Conservation (phyloP, 2,888 invertebrate species). For the Nesidiocoris tenuis region DNA sequence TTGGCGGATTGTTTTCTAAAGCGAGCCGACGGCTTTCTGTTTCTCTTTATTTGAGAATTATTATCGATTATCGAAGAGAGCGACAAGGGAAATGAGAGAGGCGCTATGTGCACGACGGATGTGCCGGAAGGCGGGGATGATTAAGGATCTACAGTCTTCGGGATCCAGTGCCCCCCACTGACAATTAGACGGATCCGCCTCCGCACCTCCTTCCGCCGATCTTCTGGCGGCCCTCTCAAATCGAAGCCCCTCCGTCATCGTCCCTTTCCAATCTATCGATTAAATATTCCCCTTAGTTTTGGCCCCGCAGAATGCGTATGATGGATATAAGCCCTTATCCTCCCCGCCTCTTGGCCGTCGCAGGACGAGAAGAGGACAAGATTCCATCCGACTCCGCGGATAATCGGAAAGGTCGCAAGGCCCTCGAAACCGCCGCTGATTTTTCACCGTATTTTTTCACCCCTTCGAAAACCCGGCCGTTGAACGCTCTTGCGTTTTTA, state of each 20-base stretch:
- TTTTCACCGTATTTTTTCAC: slow-evolving; percentile 17
- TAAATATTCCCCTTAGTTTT: slow-evolving; percentile 50
- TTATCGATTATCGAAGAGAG: slow-evolving; percentile 51
- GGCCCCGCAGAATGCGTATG: slow-evolving; percentile 44
- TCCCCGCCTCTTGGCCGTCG: no score
- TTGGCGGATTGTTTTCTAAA: neutral
- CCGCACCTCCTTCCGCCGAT: slow-evolving; percentile 46
- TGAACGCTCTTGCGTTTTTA: slow-evolving; percentile 27
- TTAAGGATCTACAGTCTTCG: slow-evolving; percentile 51
- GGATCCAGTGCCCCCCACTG: slow-evolving; percentile 52
- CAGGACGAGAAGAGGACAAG: neutral
- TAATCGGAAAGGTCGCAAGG: neutral
- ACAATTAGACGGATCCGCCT: slow-evolving; percentile 59
- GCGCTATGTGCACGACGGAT: slow-evolving; percentile 51
- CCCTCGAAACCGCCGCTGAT: slow-evolving; percentile 35
- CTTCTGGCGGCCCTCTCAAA: neutral
- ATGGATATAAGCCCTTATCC: slow-evolving; percentile 43
- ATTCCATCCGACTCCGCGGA: neutral
- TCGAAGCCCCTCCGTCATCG: slow-evolving; percentile 45
- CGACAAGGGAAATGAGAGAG: slow-evolving; percentile 38
- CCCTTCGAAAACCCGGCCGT: neutral
- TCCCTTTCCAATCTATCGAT: slow-evolving; percentile 50
- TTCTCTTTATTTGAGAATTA: slow-evolving; percentile 50
- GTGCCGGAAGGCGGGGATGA: slow-evolving; percentile 47
- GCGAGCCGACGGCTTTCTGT: neutral